A percentile compares a stretch with the other conserved stretches of the same genome.
Evolutionary conservation across 2,113 vertebrate species (phyloP).

Genomic region (Scomber japonicus): DNA sequence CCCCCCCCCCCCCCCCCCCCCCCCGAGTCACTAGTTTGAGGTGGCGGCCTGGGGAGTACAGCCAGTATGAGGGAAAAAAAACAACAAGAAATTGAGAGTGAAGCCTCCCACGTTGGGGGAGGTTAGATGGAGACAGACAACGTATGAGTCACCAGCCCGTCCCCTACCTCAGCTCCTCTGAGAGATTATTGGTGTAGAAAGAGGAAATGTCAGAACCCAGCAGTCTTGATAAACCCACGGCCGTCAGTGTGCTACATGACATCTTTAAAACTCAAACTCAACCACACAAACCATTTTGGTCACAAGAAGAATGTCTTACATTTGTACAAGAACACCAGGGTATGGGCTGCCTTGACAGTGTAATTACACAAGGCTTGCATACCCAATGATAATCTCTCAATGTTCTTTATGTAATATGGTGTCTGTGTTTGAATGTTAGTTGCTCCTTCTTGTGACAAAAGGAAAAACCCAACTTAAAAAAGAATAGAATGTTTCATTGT

Average conservation of each 20-base stretch:
- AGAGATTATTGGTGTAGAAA: conserved; percentile 47
- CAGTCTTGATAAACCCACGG: not conserved
- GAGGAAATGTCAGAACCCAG: conserved; percentile 52
- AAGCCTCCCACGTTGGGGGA: conserved; percentile 53
- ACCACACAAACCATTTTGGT: not conserved
- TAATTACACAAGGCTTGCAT: not conserved
- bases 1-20: not conserved
- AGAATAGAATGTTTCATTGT: too few species aligned
- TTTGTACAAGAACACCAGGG: too few species aligned
- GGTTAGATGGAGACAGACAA: conserved; percentile 63
- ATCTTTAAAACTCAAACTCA: not conserved
- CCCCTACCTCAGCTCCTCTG: conserved; percentile 49
- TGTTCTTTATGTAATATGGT: not conserved
- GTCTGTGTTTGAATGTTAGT: not conserved
- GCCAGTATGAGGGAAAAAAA: conserved; percentile 13
- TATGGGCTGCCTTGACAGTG: not conserved
- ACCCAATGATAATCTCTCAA: not conserved
- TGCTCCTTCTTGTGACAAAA: not conserved
- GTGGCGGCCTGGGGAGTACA: conserved; percentile 31
- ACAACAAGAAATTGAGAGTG: conserved; percentile 42
- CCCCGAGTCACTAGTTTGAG: conserved; percentile 19
- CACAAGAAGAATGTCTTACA: not conserved
- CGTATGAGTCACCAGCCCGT: conserved; percentile 73
- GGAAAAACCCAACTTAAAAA: too few species aligned
- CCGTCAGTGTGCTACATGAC: not conserved